A percentile compares a stretch with the other conserved stretches of the same genome.
Conservation (phyloP, 2,888 invertebrate species). For the Nesidiocoris tenuis region DNA sequence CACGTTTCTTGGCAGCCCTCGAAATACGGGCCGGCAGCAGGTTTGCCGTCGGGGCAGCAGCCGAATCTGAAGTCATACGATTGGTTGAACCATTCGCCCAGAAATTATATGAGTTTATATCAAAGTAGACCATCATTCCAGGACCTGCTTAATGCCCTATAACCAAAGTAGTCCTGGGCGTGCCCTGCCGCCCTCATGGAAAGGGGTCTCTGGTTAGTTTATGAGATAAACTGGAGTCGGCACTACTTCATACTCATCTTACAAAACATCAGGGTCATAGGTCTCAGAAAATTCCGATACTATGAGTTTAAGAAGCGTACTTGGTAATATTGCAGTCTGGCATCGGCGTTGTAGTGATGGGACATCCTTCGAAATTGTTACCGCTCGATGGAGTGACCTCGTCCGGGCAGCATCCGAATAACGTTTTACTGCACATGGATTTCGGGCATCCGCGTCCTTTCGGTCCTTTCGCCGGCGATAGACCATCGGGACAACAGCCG, state of each 20-base stretch:
- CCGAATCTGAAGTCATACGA: constrained; percentile 62
- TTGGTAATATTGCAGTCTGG: constrained; percentile 53
- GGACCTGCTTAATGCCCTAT: too few species aligned
- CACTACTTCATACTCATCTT: too few species aligned
- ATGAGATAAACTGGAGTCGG: too few species aligned
- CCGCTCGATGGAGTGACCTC: constrained; percentile 74
- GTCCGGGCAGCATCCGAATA: constrained; percentile 87
- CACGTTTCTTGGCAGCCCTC: constrained; percentile 60
- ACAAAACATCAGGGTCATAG: too few species aligned
- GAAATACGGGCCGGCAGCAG: constrained; percentile 65
- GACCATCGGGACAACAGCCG: constrained; percentile 81
- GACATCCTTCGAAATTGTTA: constrained; percentile 82
- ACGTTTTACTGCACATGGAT: constrained; percentile 69
- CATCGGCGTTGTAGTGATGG: constrained; percentile 55
- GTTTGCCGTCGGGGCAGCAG: constrained; percentile 72
- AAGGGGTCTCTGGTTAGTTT: too few species aligned
- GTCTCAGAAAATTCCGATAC: too few species aligned
- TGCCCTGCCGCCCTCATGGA: too few species aligned
- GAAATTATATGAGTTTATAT: too few species aligned
- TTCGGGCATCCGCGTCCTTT: constrained; percentile 74
- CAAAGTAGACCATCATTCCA: too few species aligned
- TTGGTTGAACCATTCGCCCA: too few species aligned
- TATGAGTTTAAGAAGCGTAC: constrained; percentile 52
- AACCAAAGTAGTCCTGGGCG: too few species aligned
- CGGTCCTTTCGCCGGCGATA: constrained; percentile 72